Evolutionary conservation across 2,113 vertebrate species (phyloP).

Genomic region (Thomomys bottae): DNA sequence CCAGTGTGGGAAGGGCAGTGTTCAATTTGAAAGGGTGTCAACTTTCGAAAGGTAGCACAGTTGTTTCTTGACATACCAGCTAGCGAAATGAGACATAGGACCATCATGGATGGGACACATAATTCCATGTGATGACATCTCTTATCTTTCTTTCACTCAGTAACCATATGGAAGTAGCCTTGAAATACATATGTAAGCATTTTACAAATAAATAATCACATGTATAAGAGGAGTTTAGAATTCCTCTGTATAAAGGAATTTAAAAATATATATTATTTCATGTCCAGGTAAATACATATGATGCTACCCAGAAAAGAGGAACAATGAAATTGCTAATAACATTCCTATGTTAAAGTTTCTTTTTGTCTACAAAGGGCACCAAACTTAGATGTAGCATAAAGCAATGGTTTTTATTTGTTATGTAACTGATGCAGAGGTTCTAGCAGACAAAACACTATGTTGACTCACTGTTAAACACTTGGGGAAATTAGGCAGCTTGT

Average conservation of each 20-base stretch:
- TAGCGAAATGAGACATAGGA: background rate
- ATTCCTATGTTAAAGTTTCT: background rate
- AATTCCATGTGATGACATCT: background rate
- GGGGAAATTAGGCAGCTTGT: background rate
- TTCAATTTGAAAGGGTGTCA: background rate
- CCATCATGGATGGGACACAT: background rate
- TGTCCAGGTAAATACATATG: background rate
- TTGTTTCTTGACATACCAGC: background rate
- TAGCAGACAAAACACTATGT: background rate
- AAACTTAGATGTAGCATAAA: background rate
- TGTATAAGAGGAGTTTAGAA: background rate
- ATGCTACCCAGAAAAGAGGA: background rate
- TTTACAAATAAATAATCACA: conserved; percentile 1
- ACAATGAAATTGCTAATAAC: background rate
- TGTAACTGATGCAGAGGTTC: background rate
- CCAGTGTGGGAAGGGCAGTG: background rate
- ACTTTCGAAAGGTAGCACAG: background rate
- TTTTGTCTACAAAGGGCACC: background rate
- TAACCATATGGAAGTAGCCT: background rate
- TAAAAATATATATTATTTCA: background rate
- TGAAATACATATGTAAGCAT: background rate
- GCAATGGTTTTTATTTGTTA: background rate
- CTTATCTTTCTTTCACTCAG: background rate
- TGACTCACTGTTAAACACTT: background rate
- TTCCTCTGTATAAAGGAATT: background rate